Conservation (phyloP, 2,797 vertebrate species). For the Micropoecilia bifurca region DNA sequence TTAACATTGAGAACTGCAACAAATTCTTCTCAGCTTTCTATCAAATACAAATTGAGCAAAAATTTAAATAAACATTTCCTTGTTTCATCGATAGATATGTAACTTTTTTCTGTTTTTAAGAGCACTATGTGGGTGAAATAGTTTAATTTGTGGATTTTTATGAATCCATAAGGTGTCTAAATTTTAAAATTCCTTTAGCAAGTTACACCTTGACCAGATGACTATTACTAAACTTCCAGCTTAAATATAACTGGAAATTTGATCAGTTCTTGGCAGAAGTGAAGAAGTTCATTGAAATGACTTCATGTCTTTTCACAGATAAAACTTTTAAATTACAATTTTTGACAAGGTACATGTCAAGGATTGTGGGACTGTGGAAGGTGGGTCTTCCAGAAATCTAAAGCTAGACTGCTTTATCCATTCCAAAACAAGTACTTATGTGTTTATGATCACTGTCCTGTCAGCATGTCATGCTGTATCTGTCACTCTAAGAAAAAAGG, state of each 20-base stretch:
- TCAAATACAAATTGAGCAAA: not conserved
- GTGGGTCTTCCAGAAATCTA: not conserved
- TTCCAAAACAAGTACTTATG: not conserved
- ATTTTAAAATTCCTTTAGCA: not conserved
- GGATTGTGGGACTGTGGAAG: not conserved
- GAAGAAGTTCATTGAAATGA: not conserved
- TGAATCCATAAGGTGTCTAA: not conserved
- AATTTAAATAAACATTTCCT: not conserved
- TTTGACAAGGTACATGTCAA: not conserved
- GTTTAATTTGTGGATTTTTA: not conserved
- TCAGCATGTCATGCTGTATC: not conserved
- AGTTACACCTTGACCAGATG: not conserved
- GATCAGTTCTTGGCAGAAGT: not conserved
- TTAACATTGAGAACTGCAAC: not conserved
- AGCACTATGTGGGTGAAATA: not conserved
- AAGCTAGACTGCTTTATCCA: not conserved
- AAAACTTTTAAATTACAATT: not conserved
- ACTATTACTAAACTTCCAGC: not conserved
- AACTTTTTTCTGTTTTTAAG: not conserved
- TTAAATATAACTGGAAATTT: not conserved
- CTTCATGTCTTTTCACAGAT: not conserved
- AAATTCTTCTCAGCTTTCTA: not conserved
- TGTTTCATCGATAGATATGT: not conserved
- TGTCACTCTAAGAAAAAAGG: not conserved
- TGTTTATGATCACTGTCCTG: not conserved